Evolutionary conservation across 1,140 invertebrate genomes (phyloP), one percentile per base, ranked within the genome.

Genomic region (Saccostrea echinata): DNA sequence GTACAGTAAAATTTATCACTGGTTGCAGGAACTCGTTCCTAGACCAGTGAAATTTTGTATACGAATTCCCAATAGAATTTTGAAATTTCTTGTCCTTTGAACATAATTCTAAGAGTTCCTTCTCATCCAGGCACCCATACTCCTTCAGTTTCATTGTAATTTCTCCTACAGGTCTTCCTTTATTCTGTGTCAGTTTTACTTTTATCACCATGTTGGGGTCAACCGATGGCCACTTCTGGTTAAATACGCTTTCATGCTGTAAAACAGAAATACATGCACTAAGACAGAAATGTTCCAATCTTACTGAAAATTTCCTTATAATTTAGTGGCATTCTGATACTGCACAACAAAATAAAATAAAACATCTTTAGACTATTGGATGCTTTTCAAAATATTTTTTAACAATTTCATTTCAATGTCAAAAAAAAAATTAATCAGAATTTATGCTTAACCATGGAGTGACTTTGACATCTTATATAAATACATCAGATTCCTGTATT

Each of bases 161-260:
- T 27, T 76, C 24, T 27, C 68, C 68, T 1, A 30, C 27, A 33
- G 24, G 30, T 30, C 12, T 76, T 76, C 68, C 68, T 13, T 13
- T 30, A 16, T 76, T 76, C 68, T 30, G 13, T 0, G 30, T 18
- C 16, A 76, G 27, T 76, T 76, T 76, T 16, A 76, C 68, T 76
- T 33, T 76, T 16, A 76, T 33, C 68, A 76, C 9, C 68, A 76
- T 33, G 27, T 76, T 76, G 68, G 68, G 11, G 95, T 98, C 97
- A n/a, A 98, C 95, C 90, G 96, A 93, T 0, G 98, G 98, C 98
- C 98, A 99, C 8, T 92, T 95, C 91, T 96, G 96, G 30, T 95
- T 91, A 82, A 95, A 92, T 33, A 96, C 94, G 85, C 91, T 86
- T 84, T 92, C 90, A 30, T 94, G 90, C 95, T 95, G 89, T 24